Evolutionary conservation across 2,797 vertebrate species (phyloP), one percentile per base, ranked within the genome.

Genomic region (Denticeps clupeoides): DNA sequence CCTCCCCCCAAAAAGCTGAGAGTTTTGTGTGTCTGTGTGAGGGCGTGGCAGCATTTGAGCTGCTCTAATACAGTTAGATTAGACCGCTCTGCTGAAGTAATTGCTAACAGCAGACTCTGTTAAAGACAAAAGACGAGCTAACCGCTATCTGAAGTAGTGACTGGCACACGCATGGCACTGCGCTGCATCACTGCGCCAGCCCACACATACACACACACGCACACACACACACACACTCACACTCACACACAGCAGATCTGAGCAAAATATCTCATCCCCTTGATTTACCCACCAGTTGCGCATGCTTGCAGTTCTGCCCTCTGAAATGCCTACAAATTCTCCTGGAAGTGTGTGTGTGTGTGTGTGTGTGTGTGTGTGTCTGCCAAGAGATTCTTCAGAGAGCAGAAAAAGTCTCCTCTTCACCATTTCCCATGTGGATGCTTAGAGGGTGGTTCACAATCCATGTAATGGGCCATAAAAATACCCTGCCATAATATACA

Each of bases 21-120:
- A 64, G 71, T 8, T 7, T 7, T 27, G n/a, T 13, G n/a, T 32
- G 4, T 15, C n/a, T 15, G 12, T 1, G 29, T 32, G 10, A 4
- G n/a, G 31, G 10, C n/a, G 3, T 3, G 29, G 42, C 46, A 47
- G 32, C 45, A 45, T 44, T 33, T 45, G 40, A n/a, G 45, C 49
- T 58, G 55, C 51, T 33, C 49, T 58, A 61, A 61, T 55, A 50
- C 56, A 46, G 56, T 45, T 55, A 62, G 65, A 68, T 68, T 55
- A 54, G 22, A 32, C 49, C 51, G 57, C 53, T 56, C 45, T 35
- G 41, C 52, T 41, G 55, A 52, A 45, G 44, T 65, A 56, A 65
- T 63, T 60, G 51, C 59, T 49, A 49, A 53, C 57, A 60, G 59
- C 47, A 51, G 26, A 29, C 28, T 42, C 35, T 53, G 60, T 49